These are phyloP conservation scores for Cacoxenus indagator DNA, from an alignment of 2,888 invertebrate genomes.

Conservation along the genomic window DNA sequence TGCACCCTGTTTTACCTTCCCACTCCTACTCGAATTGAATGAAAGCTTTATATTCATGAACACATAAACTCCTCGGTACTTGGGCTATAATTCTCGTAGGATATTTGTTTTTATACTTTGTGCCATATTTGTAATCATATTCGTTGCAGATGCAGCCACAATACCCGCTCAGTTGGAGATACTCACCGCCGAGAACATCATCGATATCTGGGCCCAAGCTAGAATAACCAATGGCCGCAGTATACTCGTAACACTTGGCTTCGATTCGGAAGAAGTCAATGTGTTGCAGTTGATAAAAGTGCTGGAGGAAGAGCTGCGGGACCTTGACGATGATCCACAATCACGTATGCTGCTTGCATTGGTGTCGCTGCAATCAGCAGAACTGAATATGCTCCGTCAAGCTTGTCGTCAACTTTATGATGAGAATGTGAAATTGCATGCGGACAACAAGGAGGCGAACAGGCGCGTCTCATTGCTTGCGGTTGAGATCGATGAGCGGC, in stretches of 20 bases:
- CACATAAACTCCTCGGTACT: conserved; percentile 40
- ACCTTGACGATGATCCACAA: conserved; percentile 68
- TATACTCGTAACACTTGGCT: conserved; percentile 79
- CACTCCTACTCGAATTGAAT: neutral
- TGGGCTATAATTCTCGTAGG: conserved; percentile 38
- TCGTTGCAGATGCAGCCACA: conserved; percentile 53
- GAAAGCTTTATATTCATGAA: neutral
- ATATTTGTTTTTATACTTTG: neutral
- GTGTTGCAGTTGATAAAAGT: conserved; percentile 77
- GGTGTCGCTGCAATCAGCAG: conserved; percentile 77
- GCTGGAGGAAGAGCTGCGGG: conserved; percentile 78
- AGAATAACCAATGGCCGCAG: conserved; percentile 77
- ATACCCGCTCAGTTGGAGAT: conserved; percentile 63
- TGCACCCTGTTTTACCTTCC: neutral
- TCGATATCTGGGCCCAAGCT: conserved; percentile 81
- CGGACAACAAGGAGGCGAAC: conserved; percentile 86
- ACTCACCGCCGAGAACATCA: conserved; percentile 73
- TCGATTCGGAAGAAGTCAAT: conserved; percentile 74
- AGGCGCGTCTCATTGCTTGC: conserved; percentile 84
- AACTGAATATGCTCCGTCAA: conserved; percentile 75
- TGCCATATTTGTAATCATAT: neutral
- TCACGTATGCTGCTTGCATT: conserved; percentile 73
- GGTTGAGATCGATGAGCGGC: conserved; percentile 92
- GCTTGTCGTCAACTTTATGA: conserved; percentile 78
- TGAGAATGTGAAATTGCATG: conserved; percentile 85